Evolutionary conservation across 2,113 vertebrate species (phyloP), one percentile per base, ranked within the genome.

Genomic region (Coryphaenoides rupestris): DNA sequence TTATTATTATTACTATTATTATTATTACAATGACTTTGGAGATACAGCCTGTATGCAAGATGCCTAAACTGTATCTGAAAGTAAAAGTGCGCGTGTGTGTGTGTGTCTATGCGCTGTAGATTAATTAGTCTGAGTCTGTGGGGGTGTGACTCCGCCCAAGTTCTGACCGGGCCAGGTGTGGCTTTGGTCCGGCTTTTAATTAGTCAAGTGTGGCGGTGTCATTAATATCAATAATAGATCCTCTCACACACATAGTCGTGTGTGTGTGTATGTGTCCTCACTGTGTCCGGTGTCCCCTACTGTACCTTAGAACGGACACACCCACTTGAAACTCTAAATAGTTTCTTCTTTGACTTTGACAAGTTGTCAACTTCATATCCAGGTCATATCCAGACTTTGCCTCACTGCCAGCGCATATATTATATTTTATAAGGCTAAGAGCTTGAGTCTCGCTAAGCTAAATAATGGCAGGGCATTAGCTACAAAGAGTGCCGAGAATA

Each of bases 161-260:
- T 50, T 73, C 23, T 70, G 64, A 19, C 63, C 46, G 26, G 55
- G 67, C 69, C 68, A 77, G 62, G 58, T 72, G 68, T 70, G 72
- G 52, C 63, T 19, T 60, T 65, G 62, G 63, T 21, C 28, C 66
- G 66, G 66, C 24, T 65, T 76, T 66, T 72, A 73, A 77, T 75
- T 76, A 80, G 49, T 17, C 10, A 19, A 76, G 57, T 67, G 54
- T 21, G 46, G 63, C 22, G 13, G 21, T 55, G 62, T 66, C 49
- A 66, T 75, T 72, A 80, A 77, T 66, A 76, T 70, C 62, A 74
- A 74, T 72, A 66, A 74, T 50, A 6, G 16, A 55, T 57, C 75
- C 45, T 65, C n/a, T n/a, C n/a, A n/a, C 10, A 7, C 46, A 72
- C 26, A 62, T 47, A 52, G 19, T 53, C 19, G 46, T 21, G 56